Evolutionary conservation across 2,888 invertebrate genomes (phyloP).

Genomic region (Drosophila multiciliata): DNA sequence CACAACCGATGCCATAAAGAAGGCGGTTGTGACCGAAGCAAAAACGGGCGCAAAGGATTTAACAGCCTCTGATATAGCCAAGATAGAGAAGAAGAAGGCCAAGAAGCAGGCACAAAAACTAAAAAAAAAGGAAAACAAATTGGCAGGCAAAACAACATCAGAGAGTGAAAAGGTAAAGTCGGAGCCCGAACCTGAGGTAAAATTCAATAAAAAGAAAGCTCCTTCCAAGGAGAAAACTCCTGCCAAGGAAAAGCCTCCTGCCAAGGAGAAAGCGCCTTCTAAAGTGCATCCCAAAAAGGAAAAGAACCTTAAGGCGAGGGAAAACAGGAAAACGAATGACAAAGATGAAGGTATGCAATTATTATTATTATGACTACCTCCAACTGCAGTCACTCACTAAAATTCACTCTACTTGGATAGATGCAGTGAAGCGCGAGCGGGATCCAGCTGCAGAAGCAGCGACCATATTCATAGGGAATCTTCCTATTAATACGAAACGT

Average conservation of each 20-base stretch:
- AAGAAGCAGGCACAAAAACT: conserved; percentile 76
- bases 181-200: not conserved
- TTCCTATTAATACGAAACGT: conserved; percentile 83
- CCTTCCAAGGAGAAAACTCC: not conserved
- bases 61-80: conserved; percentile 53
- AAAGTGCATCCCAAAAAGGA: conserved; percentile 20
- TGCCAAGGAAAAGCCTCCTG: conserved; percentile 17
- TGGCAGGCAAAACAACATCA: not conserved
- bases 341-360: conserved; percentile 47
- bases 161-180: not conserved
- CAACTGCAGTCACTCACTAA: not conserved
- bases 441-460: conserved; percentile 65
- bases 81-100: conserved; percentile 73
- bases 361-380: not conserved
- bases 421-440: conserved; percentile 40
- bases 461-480: conserved; percentile 84
- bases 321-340: conserved; percentile 29
- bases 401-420: conserved; percentile 30
- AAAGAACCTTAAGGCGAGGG: conserved; percentile 32
- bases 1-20: conserved; percentile 3
- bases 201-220: conserved; percentile 1
- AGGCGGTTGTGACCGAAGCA: conserved; percentile 14
- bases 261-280: not conserved
- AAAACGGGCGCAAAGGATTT: conserved; percentile 37
- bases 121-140: conserved; percentile 60